Conservation (phyloP, 2,888 invertebrate species). For the Drosophila hamatofila region DNA sequence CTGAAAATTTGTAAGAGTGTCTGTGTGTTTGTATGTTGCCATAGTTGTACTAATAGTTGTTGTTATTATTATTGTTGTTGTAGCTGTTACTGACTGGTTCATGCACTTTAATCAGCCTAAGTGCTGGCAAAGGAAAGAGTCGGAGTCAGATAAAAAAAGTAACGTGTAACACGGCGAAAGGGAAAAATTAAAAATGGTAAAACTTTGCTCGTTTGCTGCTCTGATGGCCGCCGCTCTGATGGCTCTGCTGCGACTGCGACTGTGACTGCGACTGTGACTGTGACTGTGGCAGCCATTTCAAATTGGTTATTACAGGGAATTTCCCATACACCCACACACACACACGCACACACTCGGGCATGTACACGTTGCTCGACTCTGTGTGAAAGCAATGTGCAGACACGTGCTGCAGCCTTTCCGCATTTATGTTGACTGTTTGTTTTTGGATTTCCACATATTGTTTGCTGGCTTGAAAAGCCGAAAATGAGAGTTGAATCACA, state of each 20-base stretch:
- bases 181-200: conserved; percentile 68
- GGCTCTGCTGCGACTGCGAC: conserved; percentile 29
- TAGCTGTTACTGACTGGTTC: conserved; percentile 46
- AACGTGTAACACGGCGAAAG: conserved; percentile 23
- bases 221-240: conserved; percentile 40
- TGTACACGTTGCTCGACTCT: neutral
- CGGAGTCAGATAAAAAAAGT: conserved; percentile 6
- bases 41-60: conserved; percentile 38
- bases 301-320: conserved; percentile 72
- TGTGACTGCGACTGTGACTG: conserved; percentile 21
- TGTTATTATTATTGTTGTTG: conserved; percentile 23
- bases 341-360: conserved; percentile 8
- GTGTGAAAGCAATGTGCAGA: conserved; percentile 23
- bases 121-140: conserved; percentile 49
- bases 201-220: conserved; percentile 63
- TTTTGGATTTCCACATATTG: conserved; percentile 49
- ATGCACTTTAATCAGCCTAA: conserved; percentile 79
- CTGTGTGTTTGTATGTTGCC: conserved; percentile 5
- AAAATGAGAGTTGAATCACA: conserved; percentile 51
- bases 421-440: conserved; percentile 19
- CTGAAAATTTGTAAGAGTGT: conserved; percentile 18
- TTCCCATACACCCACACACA: conserved; percentile 29
- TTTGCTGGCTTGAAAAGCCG: conserved; percentile 35
- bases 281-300: conserved; percentile 62
- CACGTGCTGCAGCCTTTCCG: conserved; percentile 39